Evolutionary conservation across 2,797 vertebrate species (phyloP), one percentile per base, ranked within the genome.

Genomic region (Danio choprae): DNA sequence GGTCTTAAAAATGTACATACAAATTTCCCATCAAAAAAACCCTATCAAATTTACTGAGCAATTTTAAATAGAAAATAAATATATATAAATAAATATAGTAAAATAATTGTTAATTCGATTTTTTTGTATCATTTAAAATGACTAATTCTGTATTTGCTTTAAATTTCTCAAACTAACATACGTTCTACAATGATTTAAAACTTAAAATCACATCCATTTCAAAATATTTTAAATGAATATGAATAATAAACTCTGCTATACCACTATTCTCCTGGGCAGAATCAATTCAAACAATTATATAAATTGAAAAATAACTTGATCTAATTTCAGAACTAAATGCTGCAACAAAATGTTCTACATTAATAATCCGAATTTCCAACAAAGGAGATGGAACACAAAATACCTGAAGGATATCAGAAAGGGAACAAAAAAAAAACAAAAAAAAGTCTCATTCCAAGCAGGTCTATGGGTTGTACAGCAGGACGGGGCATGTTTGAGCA

Each of bases 381-480:
- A 29, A 29, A 29, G 29, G 29, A 29, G 29, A 29, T 29, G 29
- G 29, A 29, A 29, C 29, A 29, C 10, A 72, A 22, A 41, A 43
- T 40, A 16, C 44, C 40, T 15, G 16, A 62, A 63, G 12, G 48
- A 64, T 73, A 50, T 29, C 64, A 38, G 50, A 46, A 38, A 11
- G 15, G n/a, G n/a, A n/a, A n/a, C n/a, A n/a, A n/a, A n/a, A 55
- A 73, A 41, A 6, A 11, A 22, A 41, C 74, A 68, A 16, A 64
- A 20, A n/a, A n/a, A 29, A 29, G 29, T 29, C 0, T 29, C 22
- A n/a, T 40, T 53, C 48, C n/a, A 10, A 22, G 18, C 38, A 15
- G 15, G n/a, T 43, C 1, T 20, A 62, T 1, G 0, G 10, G 13
- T 18, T 51, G 18, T 20, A 40, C 13, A 67, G 20, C 62, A n/a